Conservation (phyloP, 2,888 invertebrate genomes). For the Poecilobothrus nobilitatus region DNA sequence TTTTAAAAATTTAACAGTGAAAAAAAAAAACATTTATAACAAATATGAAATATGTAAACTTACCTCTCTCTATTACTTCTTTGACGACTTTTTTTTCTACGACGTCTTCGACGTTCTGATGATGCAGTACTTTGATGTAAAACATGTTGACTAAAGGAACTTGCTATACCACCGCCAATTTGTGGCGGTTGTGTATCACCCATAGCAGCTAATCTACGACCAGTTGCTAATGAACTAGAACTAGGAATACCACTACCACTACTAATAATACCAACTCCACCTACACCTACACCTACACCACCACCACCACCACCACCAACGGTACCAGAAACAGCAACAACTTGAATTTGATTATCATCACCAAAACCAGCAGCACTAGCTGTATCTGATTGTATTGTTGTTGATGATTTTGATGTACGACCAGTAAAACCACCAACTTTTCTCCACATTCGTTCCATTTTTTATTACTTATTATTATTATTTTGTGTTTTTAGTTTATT, state of each 20-base stretch:
- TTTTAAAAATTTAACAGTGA: too few relatives aligned
- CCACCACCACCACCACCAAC: constrained; percentile 11
- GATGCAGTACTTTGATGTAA: constrained; percentile 40
- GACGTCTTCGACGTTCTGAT: constrained; percentile 38
- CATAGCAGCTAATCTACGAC: constrained; percentile 38
- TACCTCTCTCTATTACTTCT: constrained; percentile 24
- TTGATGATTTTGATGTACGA: constrained; percentile 31
- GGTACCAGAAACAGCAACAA: constrained; percentile 36
- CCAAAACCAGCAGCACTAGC: constrained; percentile 40
- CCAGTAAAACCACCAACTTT: constrained; percentile 42
- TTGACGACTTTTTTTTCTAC: constrained; percentile 40
- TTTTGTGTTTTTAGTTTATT: constrained; percentile 13
- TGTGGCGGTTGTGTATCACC: constrained; percentile 24
- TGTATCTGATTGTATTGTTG: constrained; percentile 38
- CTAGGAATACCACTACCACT: constrained; percentile 12
- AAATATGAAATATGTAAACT: not conserved
- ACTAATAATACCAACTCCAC: constrained; percentile 16
- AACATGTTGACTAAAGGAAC: constrained; percentile 41
- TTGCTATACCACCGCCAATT: constrained; percentile 18
- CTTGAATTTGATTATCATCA: constrained; percentile 36
- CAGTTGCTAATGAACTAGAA: constrained; percentile 32
- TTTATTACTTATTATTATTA: constrained; percentile 9
- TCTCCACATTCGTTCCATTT: constrained; percentile 45
- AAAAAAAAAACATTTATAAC: too few relatives aligned
- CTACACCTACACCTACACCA: constrained; percentile 3